Percentiles rank a stretch among this genome's conserved stretches.
Evolutionary conservation across 23 tunicate species (phyloP).

Genomic region (Trididemnum clinides): DNA sequence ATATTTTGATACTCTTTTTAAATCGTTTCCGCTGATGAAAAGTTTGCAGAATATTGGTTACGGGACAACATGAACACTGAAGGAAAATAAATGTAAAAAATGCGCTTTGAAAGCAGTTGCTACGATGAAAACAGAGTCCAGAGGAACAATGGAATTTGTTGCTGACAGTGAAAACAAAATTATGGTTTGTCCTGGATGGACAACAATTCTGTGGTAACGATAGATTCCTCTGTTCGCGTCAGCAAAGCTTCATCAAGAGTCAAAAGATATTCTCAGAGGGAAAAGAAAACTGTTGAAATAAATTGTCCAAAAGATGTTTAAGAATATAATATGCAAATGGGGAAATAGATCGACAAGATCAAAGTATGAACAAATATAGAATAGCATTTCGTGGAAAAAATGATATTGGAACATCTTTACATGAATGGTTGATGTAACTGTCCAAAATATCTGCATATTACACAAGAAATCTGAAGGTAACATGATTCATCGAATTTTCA

Average conservation of each 20-base stretch:
- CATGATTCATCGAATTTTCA: not conserved
- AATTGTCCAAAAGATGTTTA: not conserved
- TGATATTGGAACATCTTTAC: not conserved
- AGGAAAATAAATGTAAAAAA: conserved; percentile 1
- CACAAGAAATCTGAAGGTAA: conserved; percentile 18
- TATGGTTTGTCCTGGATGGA: conserved; percentile 16
- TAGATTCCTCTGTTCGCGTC: not conserved
- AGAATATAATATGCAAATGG: not conserved
- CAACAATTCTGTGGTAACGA: conserved; percentile 21
- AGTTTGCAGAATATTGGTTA: conserved; percentile 1
- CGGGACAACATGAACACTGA: not conserved
- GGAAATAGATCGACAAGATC: conserved; percentile 16
- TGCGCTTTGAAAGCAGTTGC: conserved; percentile 3
- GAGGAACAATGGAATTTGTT: conserved; percentile 8
- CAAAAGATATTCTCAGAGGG: not conserved
- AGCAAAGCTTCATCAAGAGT: conserved; percentile 6
- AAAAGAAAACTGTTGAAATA: conserved; percentile 10
- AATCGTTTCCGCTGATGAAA: not conserved
- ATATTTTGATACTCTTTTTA: conserved; percentile 8
- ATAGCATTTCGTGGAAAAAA: conserved; percentile 7
- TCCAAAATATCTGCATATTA: not conserved
- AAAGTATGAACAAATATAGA: conserved; percentile 3
- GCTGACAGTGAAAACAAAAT: conserved; percentile 11
- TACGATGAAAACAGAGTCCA: not conserved
- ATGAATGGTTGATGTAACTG: not conserved